These are phyloP conservation scores for Lagodon rhomboides DNA, from an alignment of 2,797 vertebrate genomes.

Conservation along the genomic window DNA sequence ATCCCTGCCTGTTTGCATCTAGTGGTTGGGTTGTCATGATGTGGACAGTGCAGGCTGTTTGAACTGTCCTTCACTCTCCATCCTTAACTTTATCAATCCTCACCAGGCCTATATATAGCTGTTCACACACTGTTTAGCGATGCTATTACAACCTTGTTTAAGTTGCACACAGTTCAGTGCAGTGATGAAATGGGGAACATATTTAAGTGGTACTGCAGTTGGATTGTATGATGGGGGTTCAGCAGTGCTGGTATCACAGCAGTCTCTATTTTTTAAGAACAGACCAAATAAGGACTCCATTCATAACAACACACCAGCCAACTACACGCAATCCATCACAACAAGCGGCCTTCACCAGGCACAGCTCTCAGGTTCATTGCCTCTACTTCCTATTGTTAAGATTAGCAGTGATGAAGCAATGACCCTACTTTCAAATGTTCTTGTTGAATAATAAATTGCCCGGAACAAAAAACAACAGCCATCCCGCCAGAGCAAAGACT, in stretches of 20 bases:
- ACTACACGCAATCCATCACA: conserved; percentile 44
- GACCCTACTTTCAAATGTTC: conserved; percentile 45
- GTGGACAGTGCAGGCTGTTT: not conserved
- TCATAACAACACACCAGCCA: conserved; percentile 38
- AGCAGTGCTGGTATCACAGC: not conserved
- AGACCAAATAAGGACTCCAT: conserved; percentile 40
- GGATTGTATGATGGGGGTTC: not conserved
- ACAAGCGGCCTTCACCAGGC: conserved; percentile 32
- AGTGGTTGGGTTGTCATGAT: conserved; percentile 27
- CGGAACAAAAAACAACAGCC: conserved; percentile 46
- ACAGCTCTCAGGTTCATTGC: conserved; percentile 59
- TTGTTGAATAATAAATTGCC: conserved; percentile 44
- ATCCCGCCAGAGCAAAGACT: conserved; percentile 42
- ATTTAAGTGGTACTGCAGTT: not conserved
- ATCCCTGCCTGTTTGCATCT: conserved; percentile 31
- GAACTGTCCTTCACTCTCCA: not conserved
- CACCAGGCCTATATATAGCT: conserved; percentile 8
- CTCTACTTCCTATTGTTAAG: conserved; percentile 55
- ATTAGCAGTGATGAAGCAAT: conserved; percentile 42
- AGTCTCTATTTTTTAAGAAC: conserved; percentile 9
- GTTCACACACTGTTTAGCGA: not conserved
- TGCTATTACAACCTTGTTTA: conserved; percentile 13
- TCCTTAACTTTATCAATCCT: conserved; percentile 24
- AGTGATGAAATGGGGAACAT: conserved; percentile 1
- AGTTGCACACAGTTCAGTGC: not conserved